These are phyloP conservation scores for Syngnathus scovelli DNA, from an alignment of 2,113 vertebrate genomes.

Conservation along the genomic window DNA sequence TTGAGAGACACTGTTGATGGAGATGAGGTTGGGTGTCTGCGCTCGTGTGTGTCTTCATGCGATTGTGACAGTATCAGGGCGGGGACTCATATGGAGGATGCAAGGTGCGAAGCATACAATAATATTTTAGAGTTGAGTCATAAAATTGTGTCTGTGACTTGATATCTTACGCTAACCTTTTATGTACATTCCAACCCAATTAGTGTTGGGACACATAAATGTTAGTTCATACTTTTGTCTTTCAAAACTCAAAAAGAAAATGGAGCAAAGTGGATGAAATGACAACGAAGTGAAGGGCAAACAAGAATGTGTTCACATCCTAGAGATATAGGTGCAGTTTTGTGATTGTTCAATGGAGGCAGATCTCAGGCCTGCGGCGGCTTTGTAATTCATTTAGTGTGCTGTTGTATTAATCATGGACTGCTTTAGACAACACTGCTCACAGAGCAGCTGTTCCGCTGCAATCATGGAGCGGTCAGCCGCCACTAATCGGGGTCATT, in stretches of 20 bases:
- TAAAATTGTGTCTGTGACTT: not conserved
- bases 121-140: not conserved
- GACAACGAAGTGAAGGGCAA: not conserved
- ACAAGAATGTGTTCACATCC: not conserved
- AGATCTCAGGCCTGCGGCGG: constrained; percentile 47
- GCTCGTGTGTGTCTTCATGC: constrained; percentile 14
- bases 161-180: not conserved
- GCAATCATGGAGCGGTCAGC: constrained; percentile 63
- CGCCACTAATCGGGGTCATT: constrained; percentile 67
- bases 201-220: not conserved
- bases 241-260: not conserved
- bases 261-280: not conserved
- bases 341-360: constrained; percentile 21
- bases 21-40: constrained; percentile 43
- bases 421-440: constrained; percentile 50
- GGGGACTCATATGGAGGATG: constrained; percentile 34
- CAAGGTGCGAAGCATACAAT: not conserved
- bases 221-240: not conserved
- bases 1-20: constrained; percentile 66
- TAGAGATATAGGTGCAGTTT: constrained; percentile 12
- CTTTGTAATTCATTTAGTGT: constrained; percentile 54
- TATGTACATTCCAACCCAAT: not conserved
- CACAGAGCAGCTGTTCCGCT: constrained; percentile 54
- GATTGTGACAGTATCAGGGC: constrained; percentile 28
- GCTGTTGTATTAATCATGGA: constrained; percentile 63